These are phyloP conservation scores for Chrysaora quinquecirrha DNA, from an alignment of 30 jellyfish, hydroid and myxozoan genomes.

Conservation along the genomic window DNA sequence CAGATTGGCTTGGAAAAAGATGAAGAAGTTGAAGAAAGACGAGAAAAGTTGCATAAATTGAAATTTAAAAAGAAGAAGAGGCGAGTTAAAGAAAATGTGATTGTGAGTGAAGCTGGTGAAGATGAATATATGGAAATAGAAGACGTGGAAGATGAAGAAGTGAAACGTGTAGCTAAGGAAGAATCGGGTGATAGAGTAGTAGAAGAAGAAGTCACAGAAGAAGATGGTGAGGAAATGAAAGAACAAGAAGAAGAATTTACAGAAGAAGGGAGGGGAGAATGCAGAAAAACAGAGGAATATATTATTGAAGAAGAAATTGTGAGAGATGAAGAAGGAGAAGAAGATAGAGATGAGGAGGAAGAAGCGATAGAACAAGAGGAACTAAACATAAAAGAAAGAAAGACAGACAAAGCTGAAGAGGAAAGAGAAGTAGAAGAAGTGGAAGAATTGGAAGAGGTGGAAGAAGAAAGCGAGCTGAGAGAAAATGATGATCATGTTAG, in stretches of 20 bases:
- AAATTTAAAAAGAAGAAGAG: background rate
- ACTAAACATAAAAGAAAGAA: background rate
- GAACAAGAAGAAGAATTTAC: constrained; percentile 22
- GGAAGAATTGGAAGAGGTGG: background rate
- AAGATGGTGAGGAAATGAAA: background rate
- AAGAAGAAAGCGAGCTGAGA: no score
- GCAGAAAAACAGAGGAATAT: background rate
- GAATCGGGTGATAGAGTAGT: constrained; percentile 2
- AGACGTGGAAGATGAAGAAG: background rate
- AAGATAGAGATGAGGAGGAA: background rate
- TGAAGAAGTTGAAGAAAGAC: no score
- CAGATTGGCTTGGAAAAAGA: no score
- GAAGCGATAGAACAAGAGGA: background rate
- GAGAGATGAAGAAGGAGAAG: background rate
- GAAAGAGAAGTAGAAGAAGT: background rate
- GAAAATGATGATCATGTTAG: no score
- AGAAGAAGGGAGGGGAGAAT: background rate
- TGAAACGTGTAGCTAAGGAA: background rate
- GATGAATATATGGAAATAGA: background rate
- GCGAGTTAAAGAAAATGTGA: background rate
- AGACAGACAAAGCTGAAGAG: background rate
- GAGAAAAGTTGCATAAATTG: no score
- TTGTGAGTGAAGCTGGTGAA: background rate
- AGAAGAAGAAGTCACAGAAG: background rate
- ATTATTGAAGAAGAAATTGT: background rate